phyloP scores from a whole-genome alignment of 1,140 invertebrate genomes.

The Adoxophyes honmai region DNA sequence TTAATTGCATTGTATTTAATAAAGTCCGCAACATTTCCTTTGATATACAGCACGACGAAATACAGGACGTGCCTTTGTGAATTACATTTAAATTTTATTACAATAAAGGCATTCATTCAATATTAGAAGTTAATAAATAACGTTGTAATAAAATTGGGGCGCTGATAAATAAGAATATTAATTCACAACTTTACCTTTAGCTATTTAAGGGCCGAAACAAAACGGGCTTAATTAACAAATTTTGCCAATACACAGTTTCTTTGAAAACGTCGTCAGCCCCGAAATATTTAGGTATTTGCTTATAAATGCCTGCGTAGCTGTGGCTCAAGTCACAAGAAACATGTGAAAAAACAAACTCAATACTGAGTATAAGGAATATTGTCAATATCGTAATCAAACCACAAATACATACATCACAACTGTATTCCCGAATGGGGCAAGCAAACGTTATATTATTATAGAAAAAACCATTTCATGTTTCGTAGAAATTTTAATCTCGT shows the following conservation, averaged over 20 bases:
- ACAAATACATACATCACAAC: no score
- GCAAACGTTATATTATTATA: no score
- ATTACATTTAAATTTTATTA: constrained; percentile 1
- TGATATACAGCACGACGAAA: background rate
- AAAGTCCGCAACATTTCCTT: no score
- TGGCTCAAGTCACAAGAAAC: constrained; percentile 17
- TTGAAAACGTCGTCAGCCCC: constrained; percentile 42
- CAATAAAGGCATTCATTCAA: constrained; percentile 10
- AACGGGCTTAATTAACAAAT: constrained; percentile 50
- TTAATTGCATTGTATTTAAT: no score
- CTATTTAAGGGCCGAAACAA: constrained; percentile 13
- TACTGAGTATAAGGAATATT: no score
- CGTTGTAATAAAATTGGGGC: constrained; percentile 3
- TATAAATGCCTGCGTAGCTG: constrained; percentile 27
- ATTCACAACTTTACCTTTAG: background rate
- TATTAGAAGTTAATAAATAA: constrained; percentile 15
- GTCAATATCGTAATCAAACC: no score
- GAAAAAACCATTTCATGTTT: no score
- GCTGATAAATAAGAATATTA: constrained; percentile 10
- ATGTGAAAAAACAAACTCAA: no score
- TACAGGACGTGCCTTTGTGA: background rate
- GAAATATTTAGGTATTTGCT: constrained; percentile 47
- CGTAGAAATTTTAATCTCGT: no score
- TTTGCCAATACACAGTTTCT: constrained; percentile 50
- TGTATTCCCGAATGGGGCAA: no score